Base-by-base conservation (phyloP, 2,888 invertebrate genomes). In the Ormyrus rosae region DNA sequence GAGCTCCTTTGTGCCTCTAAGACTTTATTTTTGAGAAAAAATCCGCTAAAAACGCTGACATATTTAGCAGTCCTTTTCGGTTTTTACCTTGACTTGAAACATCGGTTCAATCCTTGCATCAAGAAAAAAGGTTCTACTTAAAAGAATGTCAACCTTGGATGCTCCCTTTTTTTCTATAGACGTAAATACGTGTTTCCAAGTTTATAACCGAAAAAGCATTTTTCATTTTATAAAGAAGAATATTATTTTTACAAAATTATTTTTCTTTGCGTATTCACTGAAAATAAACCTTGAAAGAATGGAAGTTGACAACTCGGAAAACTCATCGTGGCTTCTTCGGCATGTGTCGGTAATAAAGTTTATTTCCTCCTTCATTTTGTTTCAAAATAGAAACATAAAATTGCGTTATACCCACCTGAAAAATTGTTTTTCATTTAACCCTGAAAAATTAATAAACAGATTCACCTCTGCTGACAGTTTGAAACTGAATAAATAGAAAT, bases 361-460 rank as follows among this genome's bases (percentile, higher is more conserved):
- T 48, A 67, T 58, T 51, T 58, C 34, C 6, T 11, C n/a, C 7
- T 19, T 5, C 45, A 53, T 69, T 56, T 55, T 69, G 34, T 34
- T 9, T 58, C n/a, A 67, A 67, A 67, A 53, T 10, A 34, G 34
- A 34, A 34, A 34, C 34, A 34, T 34, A 13, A 34, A n/a, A 51
- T 53, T 63, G 53, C 63, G n/a, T 63, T 65, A 65, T 34, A 4
- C 13, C 13, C 65, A 48, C 11, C 34, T 19, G 48, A 53, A 56
- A 61, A 68, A 68, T 76, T 68, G 53, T 13, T 45, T 61, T 68
- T 11, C 67, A 48, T 75, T 55, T 34, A 34, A 34, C 34, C 34
- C 34, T 34, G 34, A 34, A 34, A 34, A 34, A 34, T 34, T 34
- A 34, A 34, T 34, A 34, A 34, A 0, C 34, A 34, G 34, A 34